Evolutionary conservation across 2,797 vertebrate genomes (phyloP).

Genomic region (Menidia menidia): DNA sequence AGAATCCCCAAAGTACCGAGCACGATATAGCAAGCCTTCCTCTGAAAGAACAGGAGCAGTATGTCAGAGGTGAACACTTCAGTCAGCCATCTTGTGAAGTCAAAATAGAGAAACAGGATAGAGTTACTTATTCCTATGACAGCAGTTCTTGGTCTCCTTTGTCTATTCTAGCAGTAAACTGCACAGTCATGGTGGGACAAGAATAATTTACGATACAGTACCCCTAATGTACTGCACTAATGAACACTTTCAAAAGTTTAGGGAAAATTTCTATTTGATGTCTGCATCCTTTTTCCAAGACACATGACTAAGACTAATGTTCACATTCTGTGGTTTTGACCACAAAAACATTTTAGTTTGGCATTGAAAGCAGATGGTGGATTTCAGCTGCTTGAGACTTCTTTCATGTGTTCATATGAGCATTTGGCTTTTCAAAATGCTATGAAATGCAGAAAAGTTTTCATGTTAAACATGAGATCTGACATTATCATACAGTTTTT

Average conservation of each 20-base stretch:
- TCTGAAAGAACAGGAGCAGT: constrained; percentile 82
- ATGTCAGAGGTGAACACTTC: background rate
- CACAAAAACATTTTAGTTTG: too few relatives aligned
- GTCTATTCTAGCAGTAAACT: background rate
- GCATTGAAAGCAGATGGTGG: too few relatives aligned
- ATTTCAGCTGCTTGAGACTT: background rate
- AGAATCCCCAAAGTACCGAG: constrained; percentile 95
- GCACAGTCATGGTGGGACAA: background rate
- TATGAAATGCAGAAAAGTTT: too few relatives aligned
- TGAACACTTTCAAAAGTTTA: too few relatives aligned
- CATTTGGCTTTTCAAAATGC: too few relatives aligned
- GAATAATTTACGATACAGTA: background rate
- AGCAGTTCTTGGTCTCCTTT: background rate
- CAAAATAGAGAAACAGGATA: background rate
- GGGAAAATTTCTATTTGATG: too few relatives aligned
- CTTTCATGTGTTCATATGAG: background rate
- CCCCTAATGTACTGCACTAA: too few relatives aligned
- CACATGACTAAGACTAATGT: too few relatives aligned
- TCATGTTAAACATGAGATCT: too few relatives aligned
- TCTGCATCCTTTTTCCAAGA: too few relatives aligned
- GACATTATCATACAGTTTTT: background rate
- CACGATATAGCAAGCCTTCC: constrained; percentile 96
- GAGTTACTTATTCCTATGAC: background rate
- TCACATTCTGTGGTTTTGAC: too few relatives aligned
- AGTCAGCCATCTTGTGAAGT: background rate